Conservation (phyloP, 2,888 invertebrate species). For the Sinohyriopsis cumingii region DNA sequence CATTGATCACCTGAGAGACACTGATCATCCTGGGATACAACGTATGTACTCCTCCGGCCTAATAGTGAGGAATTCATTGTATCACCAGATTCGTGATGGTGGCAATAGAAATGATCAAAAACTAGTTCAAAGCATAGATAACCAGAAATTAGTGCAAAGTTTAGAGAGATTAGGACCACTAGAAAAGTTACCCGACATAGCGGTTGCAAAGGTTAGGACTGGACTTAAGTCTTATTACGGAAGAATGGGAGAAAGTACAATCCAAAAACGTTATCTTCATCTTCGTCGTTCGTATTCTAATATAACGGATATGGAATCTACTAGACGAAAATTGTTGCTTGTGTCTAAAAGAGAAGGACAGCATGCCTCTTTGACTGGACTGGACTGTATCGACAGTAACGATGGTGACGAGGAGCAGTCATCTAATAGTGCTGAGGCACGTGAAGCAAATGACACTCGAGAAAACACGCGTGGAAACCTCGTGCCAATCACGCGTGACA, state of each 20-base stretch:
- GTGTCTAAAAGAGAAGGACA: constrained; percentile 17
- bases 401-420: too few relatives aligned
- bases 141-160: constrained; percentile 24
- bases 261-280: constrained; percentile 11
- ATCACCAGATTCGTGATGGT: constrained; percentile 23
- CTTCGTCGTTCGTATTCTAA: constrained; percentile 23
- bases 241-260: constrained; percentile 9
- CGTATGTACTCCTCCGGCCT: constrained; percentile 35
- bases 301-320: constrained; percentile 9
- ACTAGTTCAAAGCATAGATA: constrained; percentile 9
- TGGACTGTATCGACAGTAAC: constrained; percentile 16
- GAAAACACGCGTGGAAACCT: too few relatives aligned
- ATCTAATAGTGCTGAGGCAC: too few relatives aligned
- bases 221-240: constrained; percentile 22
- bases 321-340: constrained; percentile 17
- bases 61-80: constrained; percentile 29
- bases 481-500: too few relatives aligned
- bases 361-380: constrained; percentile 7
- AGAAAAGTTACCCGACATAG: constrained; percentile 32
- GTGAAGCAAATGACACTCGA: too few relatives aligned
- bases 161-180: constrained; percentile 33
- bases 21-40: constrained; percentile 15
- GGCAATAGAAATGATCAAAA: constrained; percentile 10
- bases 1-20: too few relatives aligned
- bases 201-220: constrained; percentile 8